Conservation (phyloP, 2,888 invertebrate species). For the Hydriomena furcata region DNA sequence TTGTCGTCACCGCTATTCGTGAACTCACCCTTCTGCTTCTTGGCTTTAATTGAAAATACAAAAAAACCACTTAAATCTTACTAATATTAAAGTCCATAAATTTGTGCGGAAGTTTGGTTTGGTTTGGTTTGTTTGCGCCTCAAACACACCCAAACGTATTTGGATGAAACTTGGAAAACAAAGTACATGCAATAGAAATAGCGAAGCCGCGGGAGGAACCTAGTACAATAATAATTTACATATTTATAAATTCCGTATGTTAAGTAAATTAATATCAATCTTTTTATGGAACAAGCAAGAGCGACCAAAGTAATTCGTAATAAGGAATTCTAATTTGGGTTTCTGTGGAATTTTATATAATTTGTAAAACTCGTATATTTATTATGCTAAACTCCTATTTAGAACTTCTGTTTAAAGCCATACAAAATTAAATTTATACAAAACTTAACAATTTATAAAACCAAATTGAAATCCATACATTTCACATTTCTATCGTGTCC, state of each 20-base stretch:
- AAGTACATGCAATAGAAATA: too few relatives aligned
- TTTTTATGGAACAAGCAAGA: not conserved
- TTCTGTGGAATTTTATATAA: constrained; percentile 17
- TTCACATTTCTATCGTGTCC: too few relatives aligned
- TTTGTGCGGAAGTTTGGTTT: too few relatives aligned
- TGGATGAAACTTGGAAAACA: too few relatives aligned
- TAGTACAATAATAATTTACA: not conserved
- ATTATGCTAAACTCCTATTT: not conserved
- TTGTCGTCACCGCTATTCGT: constrained; percentile 62
- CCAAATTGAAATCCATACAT: too few relatives aligned
- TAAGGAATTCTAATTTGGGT: constrained; percentile 14
- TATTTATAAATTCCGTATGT: not conserved
- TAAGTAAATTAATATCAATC: not conserved
- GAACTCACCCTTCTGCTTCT: constrained; percentile 74
- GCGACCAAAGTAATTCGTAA: not conserved
- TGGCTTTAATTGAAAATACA: constrained; percentile 75
- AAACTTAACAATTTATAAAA: constrained; percentile 6
- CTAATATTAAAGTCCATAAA: too few relatives aligned
- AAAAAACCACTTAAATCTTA: constrained; percentile 36
- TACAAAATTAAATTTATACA: constrained; percentile 3
- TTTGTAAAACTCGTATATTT: not conserved
- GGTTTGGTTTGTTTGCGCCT: too few relatives aligned
- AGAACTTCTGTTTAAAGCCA: not conserved
- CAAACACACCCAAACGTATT: too few relatives aligned
- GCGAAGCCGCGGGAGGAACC: too few relatives aligned